phyloP scores from a whole-genome alignment of 2,113 vertebrate species.

The Craseonycteris thonglongyai region DNA sequence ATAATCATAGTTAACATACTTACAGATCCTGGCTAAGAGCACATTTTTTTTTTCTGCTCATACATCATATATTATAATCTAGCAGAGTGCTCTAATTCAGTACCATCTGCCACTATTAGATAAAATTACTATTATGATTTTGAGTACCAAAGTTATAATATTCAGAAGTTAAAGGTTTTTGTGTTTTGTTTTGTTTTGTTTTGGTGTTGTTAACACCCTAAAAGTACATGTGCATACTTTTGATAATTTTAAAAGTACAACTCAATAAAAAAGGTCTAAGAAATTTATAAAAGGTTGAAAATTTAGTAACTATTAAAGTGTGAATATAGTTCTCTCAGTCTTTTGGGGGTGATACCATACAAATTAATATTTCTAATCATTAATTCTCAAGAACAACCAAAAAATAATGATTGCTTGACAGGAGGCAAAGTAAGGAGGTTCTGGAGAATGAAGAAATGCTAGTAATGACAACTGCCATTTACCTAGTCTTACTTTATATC shows the following conservation, averaged over 20 bases:
- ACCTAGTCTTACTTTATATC: neutral
- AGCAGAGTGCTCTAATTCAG: conserved; percentile 34
- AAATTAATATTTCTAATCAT: conserved; percentile 42
- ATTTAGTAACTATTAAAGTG: neutral
- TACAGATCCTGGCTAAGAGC: neutral
- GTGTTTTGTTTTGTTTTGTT: too few relatives aligned
- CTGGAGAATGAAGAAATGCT: neutral
- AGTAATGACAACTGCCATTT: neutral
- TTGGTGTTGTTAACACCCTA: conserved; percentile 6
- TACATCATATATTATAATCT: conserved; percentile 15
- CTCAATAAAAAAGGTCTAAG: conserved; percentile 10
- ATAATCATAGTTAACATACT: conserved; percentile 20
- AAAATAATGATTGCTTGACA: conserved; percentile 30
- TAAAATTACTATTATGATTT: conserved; percentile 17
- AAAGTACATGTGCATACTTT: neutral
- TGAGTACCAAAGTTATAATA: conserved; percentile 32
- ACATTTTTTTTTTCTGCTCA: neutral
- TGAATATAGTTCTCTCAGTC: neutral
- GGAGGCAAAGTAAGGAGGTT: neutral
- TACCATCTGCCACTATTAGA: conserved; percentile 36
- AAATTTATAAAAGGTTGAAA: conserved; percentile 11
- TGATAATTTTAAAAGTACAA: neutral
- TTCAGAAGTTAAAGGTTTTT: conserved; percentile 20
- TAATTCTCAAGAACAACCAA: neutral
- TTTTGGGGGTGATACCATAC: neutral